Base-by-base conservation (phyloP, 2,888 invertebrate species). In the Cosmia trapezina region DNA sequence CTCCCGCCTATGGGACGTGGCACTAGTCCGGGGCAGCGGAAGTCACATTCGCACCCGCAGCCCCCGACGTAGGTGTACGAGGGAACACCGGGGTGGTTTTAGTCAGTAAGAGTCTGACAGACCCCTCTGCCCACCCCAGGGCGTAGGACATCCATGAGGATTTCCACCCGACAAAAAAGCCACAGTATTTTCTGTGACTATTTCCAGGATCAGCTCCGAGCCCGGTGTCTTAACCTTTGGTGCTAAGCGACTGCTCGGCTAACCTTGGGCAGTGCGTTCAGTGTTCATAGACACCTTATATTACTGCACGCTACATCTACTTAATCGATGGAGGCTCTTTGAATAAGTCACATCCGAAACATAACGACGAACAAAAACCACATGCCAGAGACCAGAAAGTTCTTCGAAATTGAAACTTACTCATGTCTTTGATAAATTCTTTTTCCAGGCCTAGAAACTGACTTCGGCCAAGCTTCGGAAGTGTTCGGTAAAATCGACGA, bases 401-500 rank as follows among this genome's bases (percentile, higher is more conserved):
- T 43, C 3, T n/a, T n/a, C 12, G 4, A 22, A 9, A 5, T n/a
- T 4, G n/a, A n/a, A 59, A 22, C 12, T 12, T 6, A 4, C 11
- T 37, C 0, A 53, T 14, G 19, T 6, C 28, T 28, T 61, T 1
- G 28, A 0, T 37, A 56, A 69, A 64, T 56, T 11, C 12, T 33
- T 56, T 3, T 80, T 67, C 1, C 59, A 97, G 97, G 97, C 84
- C 94, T 96, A 43, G 97, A 97, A 65, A 94, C 94, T 22, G 97
- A 97, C 82, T 91, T 96, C 76, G 94, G 96, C 47, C 97, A 97
- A 53, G 90, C 98, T 4, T 96, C 97, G 0, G 97, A 97, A 76
- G 96, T 97, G 89, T 93, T 98, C 82, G 96, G 96, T 64, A 97
- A 97, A 90, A 93, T 98, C 60, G 98, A 98, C 85, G 97, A 97